Evolutionary conservation across 2,797 vertebrate genomes (phyloP).

Genomic region (Apodemus agrarius): DNA sequence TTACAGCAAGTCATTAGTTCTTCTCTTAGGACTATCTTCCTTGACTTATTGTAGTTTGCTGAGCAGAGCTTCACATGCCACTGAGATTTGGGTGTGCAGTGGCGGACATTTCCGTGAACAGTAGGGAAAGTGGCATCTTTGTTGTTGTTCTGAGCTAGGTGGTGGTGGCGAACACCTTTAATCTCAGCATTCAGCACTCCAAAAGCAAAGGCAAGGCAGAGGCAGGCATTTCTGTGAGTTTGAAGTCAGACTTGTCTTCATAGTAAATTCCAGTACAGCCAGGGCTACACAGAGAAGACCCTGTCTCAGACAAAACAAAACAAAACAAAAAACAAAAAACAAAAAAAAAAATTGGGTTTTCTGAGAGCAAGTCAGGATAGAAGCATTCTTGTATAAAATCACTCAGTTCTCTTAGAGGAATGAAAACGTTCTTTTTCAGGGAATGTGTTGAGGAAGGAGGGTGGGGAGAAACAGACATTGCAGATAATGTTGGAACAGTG

Average conservation of each 20-base stretch:
- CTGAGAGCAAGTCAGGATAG: constrained; percentile 39
- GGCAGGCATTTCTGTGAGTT: background rate
- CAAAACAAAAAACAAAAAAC: too few species aligned
- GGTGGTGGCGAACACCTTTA: background rate
- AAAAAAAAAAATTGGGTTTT: too few species aligned
- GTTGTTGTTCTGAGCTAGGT: background rate
- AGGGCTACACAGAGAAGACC: background rate
- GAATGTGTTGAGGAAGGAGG: background rate
- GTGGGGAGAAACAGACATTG: background rate
- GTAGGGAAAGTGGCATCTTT: background rate
- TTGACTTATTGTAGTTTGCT: constrained; percentile 39
- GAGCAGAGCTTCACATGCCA: background rate
- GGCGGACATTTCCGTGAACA: background rate
- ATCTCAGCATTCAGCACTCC: too few species aligned
- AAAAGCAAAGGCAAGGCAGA: background rate
- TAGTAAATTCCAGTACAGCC: background rate
- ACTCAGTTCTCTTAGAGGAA: constrained; percentile 33
- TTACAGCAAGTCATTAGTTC: constrained; percentile 30
- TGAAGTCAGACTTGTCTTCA: background rate
- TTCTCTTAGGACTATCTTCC: constrained; percentile 1
- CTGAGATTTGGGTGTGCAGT: background rate
- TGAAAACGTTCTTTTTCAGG: background rate
- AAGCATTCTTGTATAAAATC: background rate
- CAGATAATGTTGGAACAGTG: constrained; percentile 4
- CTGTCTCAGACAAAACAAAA: too few species aligned